Conservation (phyloP, 2,888 invertebrate genomes). For the Ochropacha duplaris region DNA sequence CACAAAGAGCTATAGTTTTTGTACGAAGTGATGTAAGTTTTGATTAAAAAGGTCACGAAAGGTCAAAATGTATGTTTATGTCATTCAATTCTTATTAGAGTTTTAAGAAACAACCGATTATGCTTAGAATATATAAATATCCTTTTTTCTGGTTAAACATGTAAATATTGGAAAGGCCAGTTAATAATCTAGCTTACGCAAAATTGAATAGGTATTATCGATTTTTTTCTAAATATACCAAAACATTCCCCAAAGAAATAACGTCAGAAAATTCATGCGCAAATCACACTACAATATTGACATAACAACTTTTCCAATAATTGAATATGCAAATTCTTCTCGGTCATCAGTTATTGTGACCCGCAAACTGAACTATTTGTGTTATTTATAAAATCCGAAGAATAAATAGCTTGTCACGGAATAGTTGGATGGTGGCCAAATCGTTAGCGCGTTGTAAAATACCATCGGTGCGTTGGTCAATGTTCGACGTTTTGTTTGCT, state of each 20-base stretch:
- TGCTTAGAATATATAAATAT: background rate
- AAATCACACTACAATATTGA: background rate
- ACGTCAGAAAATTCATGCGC: background rate
- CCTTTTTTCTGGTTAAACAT: background rate
- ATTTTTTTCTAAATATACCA: too few relatives aligned
- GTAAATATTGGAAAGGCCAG: too few relatives aligned
- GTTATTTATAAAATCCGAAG: conserved; percentile 60
- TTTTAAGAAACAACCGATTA: too few relatives aligned
- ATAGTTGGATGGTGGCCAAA: conserved; percentile 73
- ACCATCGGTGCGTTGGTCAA: conserved; percentile 70
- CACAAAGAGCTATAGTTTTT: background rate
- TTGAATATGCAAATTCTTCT: conserved; percentile 36
- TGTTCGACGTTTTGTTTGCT: conserved; percentile 69
- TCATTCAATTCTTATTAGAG: background rate
- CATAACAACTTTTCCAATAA: conserved; percentile 13
- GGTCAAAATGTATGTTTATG: background rate
- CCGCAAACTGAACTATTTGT: conserved; percentile 53
- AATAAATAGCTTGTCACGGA: conserved; percentile 69
- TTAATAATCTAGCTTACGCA: too few relatives aligned
- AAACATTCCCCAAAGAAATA: background rate
- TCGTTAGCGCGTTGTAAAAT: conserved; percentile 68
- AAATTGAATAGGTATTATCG: too few relatives aligned
- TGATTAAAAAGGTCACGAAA: background rate
- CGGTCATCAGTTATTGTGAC: conserved; percentile 39
- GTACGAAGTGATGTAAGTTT: background rate